phyloP scores from a whole-genome alignment of 2,113 vertebrate species.

The Myotis davidii region DNA sequence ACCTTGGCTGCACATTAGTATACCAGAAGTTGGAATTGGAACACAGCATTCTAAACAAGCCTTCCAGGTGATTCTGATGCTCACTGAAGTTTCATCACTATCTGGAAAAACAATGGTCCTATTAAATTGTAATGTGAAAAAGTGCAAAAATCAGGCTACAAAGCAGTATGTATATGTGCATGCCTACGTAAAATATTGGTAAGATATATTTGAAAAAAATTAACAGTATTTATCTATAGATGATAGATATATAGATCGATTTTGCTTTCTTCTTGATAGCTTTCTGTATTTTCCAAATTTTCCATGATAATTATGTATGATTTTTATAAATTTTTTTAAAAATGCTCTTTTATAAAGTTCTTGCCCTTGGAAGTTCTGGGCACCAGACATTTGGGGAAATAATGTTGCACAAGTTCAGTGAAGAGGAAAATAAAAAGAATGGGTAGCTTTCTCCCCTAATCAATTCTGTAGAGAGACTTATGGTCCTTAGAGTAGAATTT shows the following conservation, averaged over 20 bases:
- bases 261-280: neutral
- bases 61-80: neutral
- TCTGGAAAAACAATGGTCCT: neutral
- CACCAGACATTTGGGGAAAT: neutral
- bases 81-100: neutral
- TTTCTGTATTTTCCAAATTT: neutral
- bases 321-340: neutral
- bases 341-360: neutral
- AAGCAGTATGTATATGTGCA: neutral
- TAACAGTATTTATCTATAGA: neutral
- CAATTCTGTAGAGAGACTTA: neutral
- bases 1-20: neutral
- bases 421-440: neutral
- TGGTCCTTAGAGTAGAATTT: neutral
- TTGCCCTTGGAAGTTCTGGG: neutral
- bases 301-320: neutral
- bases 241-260: neutral
- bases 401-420: neutral
- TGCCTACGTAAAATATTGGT: neutral
- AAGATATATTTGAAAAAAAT: neutral
- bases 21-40: neutral
- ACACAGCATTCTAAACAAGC: neutral
- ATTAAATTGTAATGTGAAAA: neutral
- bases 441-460: neutral
- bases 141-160: neutral